Evolutionary conservation across 2,797 vertebrate species (phyloP), one percentile per base, ranked within the genome.

Genomic region (Sebastes oblongus): DNA sequence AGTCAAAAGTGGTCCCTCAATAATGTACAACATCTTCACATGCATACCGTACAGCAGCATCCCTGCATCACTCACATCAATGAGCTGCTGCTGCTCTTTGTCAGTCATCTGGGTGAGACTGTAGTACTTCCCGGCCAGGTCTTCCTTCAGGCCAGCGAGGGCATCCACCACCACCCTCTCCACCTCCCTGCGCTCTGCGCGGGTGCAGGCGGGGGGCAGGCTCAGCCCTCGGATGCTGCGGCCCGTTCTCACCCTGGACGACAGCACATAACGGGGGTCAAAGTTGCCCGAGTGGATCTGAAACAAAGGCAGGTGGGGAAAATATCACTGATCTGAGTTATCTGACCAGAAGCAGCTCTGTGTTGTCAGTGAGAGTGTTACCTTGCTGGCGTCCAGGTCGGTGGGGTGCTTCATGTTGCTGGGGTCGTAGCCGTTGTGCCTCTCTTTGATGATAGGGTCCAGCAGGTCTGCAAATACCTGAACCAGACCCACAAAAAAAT

Each of bases 381-480:
- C 98, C 97, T 99, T 99, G 88, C 91, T 95, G 84, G 96, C 73
- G 0, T 99, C 98, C 91, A 99, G 94, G 89, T 99, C 98, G 5
- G 98, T 99, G 82, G 91, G 77, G 39, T 99, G 98, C 65, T 94
- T 99, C 98, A 99, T 99, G 74, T n/a, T 92, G 25, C 52, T 72
- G 4, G 97, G 96, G 82, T 99, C 96, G 66, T 99, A 99, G 55
- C 98, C 98, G 0, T 99, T 99, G 93, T 99, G 98, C 70, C 98
- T 92, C 81, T 99, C 98, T 91, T 95, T 97, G 80, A 99, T 99
- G 90, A 99, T 90, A 0, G 97, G 97, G 82, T 99, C 95, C 76
- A 99, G 95, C 58, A 99, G 90, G 1, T 96, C 98, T 8, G 96
- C 96, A 93, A 99, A 99, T 39, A 99, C 96, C 98, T 99, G 88